Base-by-base conservation (phyloP, 2,888 invertebrate genomes). In the Tipula helvola region DNA sequence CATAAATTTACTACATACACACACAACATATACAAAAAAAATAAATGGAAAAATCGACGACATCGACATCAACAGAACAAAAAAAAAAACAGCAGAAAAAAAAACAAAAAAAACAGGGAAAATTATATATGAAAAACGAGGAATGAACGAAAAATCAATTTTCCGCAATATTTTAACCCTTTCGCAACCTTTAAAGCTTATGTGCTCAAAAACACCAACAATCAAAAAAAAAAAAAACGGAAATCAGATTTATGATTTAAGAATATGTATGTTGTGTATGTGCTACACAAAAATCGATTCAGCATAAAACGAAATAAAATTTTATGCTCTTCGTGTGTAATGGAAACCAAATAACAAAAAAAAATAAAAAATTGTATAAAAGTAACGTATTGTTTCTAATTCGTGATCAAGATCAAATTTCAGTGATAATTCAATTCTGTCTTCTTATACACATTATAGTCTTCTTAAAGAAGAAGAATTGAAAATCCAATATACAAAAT, bases 351-450 rank as follows among this genome's bases (percentile, higher is more conserved):
- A 39, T 39, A 39, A 39, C 39, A 7, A 7, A 7, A 7, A 39
- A 39, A 39, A 7, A 7, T 2, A 39, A 39, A 39, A 39, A 39
- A 39, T 44, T 44, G 44, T 52, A 52, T 16, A 39, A 7, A 39
- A 39, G 39, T 39, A 39, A 16, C 71, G 71, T 71, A 71, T 71
- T 71, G 71, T 71, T 71, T 71, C 71, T 71, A 84, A 83, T 39
- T 84, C 84, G 84, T 84, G 84, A 84, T 84, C 84, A 41, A 84
- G 84, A 84, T 84, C 84, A 84, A 39, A 84, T 84, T 84, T 39
- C 84, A 39, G 84, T 84, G 84, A 84, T 84, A 84, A 84, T 84
- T 39, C 84, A 84, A 39, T 84, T n/a, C 39, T 39, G 36, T 39
- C 39, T 36, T 41, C 5, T 0, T 42, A 42, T 7, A 42, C 5